Evolutionary conservation across 2,113 vertebrate species (phyloP), one percentile per base, ranked within the genome.

Genomic region (Hystrix brachyura): DNA sequence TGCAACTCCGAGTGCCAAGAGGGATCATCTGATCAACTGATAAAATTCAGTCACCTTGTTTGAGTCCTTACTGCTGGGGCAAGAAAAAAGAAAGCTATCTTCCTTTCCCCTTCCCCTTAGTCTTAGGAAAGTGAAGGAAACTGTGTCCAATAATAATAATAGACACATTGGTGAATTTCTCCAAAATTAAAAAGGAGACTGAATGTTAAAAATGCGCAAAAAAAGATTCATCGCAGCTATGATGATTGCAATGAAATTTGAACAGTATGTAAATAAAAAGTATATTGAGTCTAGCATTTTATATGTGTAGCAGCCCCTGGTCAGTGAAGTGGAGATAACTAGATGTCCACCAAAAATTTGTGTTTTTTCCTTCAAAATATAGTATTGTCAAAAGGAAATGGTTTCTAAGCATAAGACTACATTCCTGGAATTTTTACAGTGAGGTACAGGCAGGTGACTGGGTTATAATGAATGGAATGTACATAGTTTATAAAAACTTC

Each of bases 61-160:
- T 43, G 72, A 76, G 21, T 69, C 21, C 53, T 53, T 65, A 74
- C 11, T 64, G 15, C 25, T 4, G 6, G 23, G 15, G 18, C 51
- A 78, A 71, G 23, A 19, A 38, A 94, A 83, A 91, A 3, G 8
- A 15, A 71, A 8, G 38, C 11, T 15, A 11, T 0, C 0, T n/a
- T 1, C 29, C 12, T 6, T 32, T n/a, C 1, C 2, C 14, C 11
- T 23, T 12, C n/a, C 5, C 9, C 8, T 59, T 59, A 27, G 23
- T 71, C 64, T 78, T 72, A 48, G 60, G 53, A 71, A 86, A 29
- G 29, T 18, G 8, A 12, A n/a, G 32, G 32, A n/a, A 78, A 57
- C 34, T 69, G 11, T 46, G n/a, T 82, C 81, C 46, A 48, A 38
- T 59, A 60, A 51, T 48, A 53, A 48, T 76, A 62, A 93, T 65